phyloP scores from a whole-genome alignment of 1,140 invertebrate species.

The Eubasilissa regina region DNA sequence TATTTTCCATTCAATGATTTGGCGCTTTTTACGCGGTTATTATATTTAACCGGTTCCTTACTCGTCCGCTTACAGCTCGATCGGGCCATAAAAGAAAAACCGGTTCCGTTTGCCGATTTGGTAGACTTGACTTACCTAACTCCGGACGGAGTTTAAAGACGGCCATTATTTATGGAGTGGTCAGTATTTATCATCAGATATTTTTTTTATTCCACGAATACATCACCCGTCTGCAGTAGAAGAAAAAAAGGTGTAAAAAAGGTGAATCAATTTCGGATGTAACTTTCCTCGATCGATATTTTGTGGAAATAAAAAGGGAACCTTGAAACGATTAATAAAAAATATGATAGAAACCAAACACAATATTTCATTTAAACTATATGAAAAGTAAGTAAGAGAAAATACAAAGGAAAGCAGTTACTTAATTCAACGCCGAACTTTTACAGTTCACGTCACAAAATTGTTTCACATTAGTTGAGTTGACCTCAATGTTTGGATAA shows the following conservation, averaged over 20 bases:
- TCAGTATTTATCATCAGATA: slow-evolving; percentile 23
- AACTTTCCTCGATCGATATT: too few relatives aligned
- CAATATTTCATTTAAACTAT: too few relatives aligned
- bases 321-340: too few relatives aligned
- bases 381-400: too few relatives aligned
- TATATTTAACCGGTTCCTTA: neutral
- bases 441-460: too few relatives aligned
- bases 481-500: too few relatives aligned
- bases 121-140: slow-evolving; percentile 8
- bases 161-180: slow-evolving; percentile 14
- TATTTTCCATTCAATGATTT: neutral
- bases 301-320: too few relatives aligned
- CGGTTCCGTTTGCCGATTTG: slow-evolving; percentile 27
- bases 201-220: slow-evolving; percentile 7
- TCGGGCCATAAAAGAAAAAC: slow-evolving; percentile 9
- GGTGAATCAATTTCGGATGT: neutral
- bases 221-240: neutral
- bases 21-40: slow-evolving; percentile 11
- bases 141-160: slow-evolving; percentile 1
- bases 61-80: neutral
- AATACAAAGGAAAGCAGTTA: too few relatives aligned
- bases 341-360: too few relatives aligned
- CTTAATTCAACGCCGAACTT: too few relatives aligned
- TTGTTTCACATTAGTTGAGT: too few relatives aligned
- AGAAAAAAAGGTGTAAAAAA: neutral